phyloP scores from a whole-genome alignment of 1,140 invertebrate genomes.

The Physella acuta region DNA sequence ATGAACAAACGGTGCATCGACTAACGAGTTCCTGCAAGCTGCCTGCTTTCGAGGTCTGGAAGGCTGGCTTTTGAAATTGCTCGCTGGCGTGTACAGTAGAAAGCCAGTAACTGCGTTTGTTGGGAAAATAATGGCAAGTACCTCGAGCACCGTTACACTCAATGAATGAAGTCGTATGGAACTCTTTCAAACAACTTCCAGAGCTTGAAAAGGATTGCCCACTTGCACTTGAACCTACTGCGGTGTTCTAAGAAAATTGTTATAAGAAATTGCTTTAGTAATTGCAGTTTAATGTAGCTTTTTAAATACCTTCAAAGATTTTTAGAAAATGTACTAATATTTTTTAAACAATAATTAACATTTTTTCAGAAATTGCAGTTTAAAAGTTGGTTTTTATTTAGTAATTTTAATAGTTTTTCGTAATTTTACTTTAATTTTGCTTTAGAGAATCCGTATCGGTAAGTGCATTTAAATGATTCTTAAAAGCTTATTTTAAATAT shows the following conservation, averaged over 20 bases:
- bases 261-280: too few species aligned
- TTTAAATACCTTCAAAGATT: too few species aligned
- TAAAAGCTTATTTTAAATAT: too few species aligned
- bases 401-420: too few species aligned
- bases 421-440: too few species aligned
- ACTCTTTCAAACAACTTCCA: slow-evolving; percentile 94
- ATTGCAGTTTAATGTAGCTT: too few species aligned
- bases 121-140: slow-evolving; percentile 94
- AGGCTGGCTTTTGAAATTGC: slow-evolving; percentile 79
- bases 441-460: neutral
- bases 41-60: slow-evolving; percentile 90
- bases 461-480: neutral
- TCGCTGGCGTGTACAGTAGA: slow-evolving; percentile 82
- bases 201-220: slow-evolving; percentile 91
- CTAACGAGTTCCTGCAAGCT: slow-evolving; percentile 80
- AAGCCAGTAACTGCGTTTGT: slow-evolving; percentile 98
- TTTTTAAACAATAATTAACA: too few species aligned
- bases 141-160: slow-evolving; percentile 92
- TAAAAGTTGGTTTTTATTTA: too few species aligned
- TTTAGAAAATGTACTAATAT: too few species aligned
- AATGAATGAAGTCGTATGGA: slow-evolving; percentile 92
- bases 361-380: too few species aligned
- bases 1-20: slow-evolving; percentile 92
- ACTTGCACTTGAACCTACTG: slow-evolving; percentile 90
- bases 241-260: slow-evolving; percentile 96